These are phyloP conservation scores for Drosophila cognata DNA, from an alignment of 2,888 invertebrate genomes.

Conservation along the genomic window DNA sequence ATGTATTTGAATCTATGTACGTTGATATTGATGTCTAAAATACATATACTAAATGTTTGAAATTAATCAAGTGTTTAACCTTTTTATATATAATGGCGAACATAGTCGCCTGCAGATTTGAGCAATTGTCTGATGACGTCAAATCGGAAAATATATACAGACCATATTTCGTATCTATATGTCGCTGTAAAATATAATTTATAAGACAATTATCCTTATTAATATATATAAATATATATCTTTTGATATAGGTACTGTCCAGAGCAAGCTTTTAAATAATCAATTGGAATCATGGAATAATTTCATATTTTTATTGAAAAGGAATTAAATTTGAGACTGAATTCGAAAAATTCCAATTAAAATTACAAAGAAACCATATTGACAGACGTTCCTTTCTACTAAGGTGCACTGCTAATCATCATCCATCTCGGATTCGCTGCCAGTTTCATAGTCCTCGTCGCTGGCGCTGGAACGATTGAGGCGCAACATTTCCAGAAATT, in stretches of 20 bases:
- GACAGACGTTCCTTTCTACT: too few species aligned
- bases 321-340: not conserved
- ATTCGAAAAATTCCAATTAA: not conserved
- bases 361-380: not conserved
- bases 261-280: not conserved
- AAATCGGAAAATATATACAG: not conserved
- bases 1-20: not conserved
- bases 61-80: slow-evolving; percentile 15
- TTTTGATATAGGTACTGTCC: not conserved
- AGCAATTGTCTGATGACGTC: slow-evolving; percentile 13
- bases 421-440: too few species aligned
- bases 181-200: not conserved
- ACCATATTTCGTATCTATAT: not conserved
- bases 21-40: slow-evolving; percentile 11
- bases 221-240: not conserved
- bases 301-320: not conserved
- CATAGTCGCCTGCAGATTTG: slow-evolving; percentile 12
- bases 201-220: not conserved
- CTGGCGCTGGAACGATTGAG: too few species aligned
- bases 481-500: too few species aligned
- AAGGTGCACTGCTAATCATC: too few species aligned
- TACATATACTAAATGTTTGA: slow-evolving; percentile 21
- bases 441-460: too few species aligned
- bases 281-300: not conserved
- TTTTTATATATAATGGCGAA: not conserved